These are phyloP conservation scores for Ispidina picta DNA, from an alignment of 2,797 vertebrate genomes.

Conservation along the genomic window DNA sequence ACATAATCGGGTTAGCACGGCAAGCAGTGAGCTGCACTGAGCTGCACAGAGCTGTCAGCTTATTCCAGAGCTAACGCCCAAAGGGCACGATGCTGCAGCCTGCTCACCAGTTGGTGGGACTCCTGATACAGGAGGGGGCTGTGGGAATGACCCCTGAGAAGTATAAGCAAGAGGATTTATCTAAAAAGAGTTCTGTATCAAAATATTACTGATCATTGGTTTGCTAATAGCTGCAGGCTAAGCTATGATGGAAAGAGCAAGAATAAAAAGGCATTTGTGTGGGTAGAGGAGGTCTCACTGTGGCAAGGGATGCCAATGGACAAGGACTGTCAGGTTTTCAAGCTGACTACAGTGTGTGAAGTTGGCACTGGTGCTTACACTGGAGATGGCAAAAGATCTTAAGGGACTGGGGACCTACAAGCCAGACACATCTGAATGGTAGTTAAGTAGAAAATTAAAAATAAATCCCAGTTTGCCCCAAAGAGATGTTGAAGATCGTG, in stretches of 20 bases:
- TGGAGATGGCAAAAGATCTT: background rate
- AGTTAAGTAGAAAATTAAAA: background rate
- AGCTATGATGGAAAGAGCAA: background rate
- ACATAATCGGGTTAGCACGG: background rate
- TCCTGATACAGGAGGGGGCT: background rate
- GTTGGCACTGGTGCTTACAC: background rate
- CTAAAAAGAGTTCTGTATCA: background rate
- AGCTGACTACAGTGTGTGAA: background rate
- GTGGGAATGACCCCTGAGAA: background rate
- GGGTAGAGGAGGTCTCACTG: background rate
- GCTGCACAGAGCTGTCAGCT: background rate
- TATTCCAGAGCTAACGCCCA: background rate
- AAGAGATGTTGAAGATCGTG: background rate
- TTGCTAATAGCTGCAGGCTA: background rate
- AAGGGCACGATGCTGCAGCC: background rate
- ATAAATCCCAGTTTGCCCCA: background rate
- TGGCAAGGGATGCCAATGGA: background rate
- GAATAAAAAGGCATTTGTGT: background rate
- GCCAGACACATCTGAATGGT: background rate
- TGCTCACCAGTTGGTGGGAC: background rate
- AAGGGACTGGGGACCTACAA: background rate
- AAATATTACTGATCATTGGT: background rate
- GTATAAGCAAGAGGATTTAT: background rate
- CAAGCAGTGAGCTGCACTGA: background rate
- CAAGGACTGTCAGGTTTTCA: background rate